Base-by-base conservation (phyloP, 2,888 invertebrate genomes). In the Drosophila limbata region DNA sequence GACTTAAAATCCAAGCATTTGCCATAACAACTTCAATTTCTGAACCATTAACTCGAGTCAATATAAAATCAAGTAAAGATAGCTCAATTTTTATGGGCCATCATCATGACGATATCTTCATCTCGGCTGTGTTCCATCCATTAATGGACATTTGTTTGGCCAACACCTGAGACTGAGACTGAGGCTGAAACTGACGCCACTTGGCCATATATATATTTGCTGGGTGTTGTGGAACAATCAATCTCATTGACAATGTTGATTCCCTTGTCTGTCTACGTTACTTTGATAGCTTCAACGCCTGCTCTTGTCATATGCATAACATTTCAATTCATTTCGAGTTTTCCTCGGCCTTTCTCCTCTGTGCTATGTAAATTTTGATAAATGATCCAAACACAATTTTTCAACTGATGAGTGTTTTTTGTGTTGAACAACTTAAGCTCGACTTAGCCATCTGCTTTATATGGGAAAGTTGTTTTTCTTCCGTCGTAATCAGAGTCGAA, bases 311-410 rank as follows among this genome's bases (percentile, higher is more conserved):
- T 74, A 74, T 77, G 74, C 77, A 72, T 68, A 67, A 66, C 73
- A 81, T 76, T 83, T 78, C 76, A 74, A 64, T 79, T 83, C 61
- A 52, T 42, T 13, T 44, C 51, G 40, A 44, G 59, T 53, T 62
- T 70, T 77, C 65, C 56, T 25, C 45, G 28, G 40, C 44, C 69
- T 61, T 56, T 68, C 69, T 37, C 47, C 69, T 37, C 47, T 21
- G 45, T 33, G 28, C 68, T 52, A 66, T 69, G 75, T 73, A 75
- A 79, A 86, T 83, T 72, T 75, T 84, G 86, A 86, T 84, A 84
- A 86, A 84, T 84, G 79, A 84, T 77, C 55, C 61, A 67, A 64
- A 56, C 19, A 61, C 39, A 68, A 65, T 48, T 73, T 55, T 42
- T 28, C 11, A 17, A n/a, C 35, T 47, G 65, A 62, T 61, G 65